A percentile compares a stretch with the other conserved stretches of the same genome.
Conservation (phyloP, 1,140 invertebrate species). For the Triops cancriformis region DNA sequence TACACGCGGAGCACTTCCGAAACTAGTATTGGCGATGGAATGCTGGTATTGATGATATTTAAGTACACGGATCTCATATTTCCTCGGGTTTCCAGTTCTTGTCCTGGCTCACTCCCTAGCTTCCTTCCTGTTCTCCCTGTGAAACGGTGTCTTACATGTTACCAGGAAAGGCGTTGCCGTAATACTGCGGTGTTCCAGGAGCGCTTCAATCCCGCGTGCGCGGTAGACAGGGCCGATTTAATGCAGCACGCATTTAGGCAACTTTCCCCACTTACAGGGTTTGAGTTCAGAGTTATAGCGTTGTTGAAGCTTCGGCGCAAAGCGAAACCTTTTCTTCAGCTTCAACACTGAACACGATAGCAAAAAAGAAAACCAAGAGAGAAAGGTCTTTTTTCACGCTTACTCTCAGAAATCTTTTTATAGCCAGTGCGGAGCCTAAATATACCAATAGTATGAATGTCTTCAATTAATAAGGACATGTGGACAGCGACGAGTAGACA, state of each 20-base stretch:
- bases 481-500: too few relatives aligned
- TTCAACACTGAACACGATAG: neutral
- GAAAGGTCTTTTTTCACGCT: neutral
- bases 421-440: too few relatives aligned
- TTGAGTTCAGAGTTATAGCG: neutral
- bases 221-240: neutral
- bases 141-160: neutral
- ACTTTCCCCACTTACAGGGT: neutral
- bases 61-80: neutral
- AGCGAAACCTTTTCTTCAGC: neutral
- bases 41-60: neutral
- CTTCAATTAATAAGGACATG: too few relatives aligned
- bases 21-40: neutral
- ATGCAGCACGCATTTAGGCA: neutral
- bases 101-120: neutral
- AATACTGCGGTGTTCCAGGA: conserved; percentile 5
- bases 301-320: neutral
- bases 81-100: neutral
- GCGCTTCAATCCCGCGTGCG: neutral
- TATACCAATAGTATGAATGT: too few relatives aligned
- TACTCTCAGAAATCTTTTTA: too few relatives aligned
- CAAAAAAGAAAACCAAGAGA: neutral
- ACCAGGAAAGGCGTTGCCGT: conserved; percentile 4
- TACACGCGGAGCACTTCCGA: neutral
- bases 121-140: neutral